These are phyloP conservation scores for Zhuqinia jingwanae DNA, from an alignment of 2,888 invertebrate species.

Conservation along the genomic window DNA sequence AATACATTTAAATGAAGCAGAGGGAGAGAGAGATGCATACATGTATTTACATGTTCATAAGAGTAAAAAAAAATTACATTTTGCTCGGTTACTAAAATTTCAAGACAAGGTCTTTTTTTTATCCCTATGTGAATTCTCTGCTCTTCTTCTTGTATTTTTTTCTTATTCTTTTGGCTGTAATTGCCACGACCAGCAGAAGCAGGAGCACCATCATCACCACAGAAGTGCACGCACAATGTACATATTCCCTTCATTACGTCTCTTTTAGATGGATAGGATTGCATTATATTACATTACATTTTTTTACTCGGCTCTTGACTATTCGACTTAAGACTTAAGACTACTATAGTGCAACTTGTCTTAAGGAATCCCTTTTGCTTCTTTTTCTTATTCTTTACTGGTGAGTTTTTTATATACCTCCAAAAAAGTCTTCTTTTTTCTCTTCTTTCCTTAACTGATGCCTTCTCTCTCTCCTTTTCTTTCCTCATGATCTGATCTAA, in stretches of 20 bases:
- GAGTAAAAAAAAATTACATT: conserved; percentile 22
- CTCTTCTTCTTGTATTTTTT: conserved; percentile 5
- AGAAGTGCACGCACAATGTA: conserved; percentile 10
- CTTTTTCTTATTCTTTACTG: neutral
- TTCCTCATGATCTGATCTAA: conserved; percentile 54
- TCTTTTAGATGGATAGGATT: conserved; percentile 43
- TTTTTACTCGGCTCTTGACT: conserved; percentile 30
- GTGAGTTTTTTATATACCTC: conserved; percentile 34
- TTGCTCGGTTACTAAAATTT: neutral
- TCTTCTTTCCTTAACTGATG: conserved; percentile 10
- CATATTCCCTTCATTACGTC: conserved; percentile 49
- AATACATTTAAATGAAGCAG: conserved; percentile 8
- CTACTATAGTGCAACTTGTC: conserved; percentile 31
- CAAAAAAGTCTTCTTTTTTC: conserved; percentile 45
- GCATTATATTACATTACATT: conserved; percentile 53
- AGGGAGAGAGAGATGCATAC: neutral
- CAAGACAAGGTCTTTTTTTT: conserved; percentile 23
- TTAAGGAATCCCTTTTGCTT: conserved; percentile 10
- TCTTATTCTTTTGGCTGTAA: conserved; percentile 49
- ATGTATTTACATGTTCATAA: neutral
- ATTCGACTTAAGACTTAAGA: neutral
- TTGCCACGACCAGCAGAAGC: conserved; percentile 34
- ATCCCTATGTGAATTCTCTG: conserved; percentile 41
- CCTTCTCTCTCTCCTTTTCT: conserved; percentile 21
- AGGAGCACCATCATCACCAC: too few relatives aligned